Conservation (phyloP, 2,888 invertebrate species). For the Heliothis peltigera region DNA sequence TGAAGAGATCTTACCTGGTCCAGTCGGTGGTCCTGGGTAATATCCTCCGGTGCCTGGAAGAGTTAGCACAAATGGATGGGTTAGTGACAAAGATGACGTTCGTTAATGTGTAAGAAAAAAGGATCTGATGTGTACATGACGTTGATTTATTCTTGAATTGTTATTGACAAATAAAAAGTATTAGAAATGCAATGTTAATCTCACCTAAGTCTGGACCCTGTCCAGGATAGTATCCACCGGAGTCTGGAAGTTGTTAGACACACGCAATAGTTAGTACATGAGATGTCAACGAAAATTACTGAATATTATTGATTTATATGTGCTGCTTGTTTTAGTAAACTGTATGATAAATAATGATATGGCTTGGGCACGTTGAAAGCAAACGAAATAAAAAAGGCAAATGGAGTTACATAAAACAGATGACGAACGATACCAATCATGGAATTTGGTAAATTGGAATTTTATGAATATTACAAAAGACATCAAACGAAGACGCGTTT, state of each 20-base stretch:
- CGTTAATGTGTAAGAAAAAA: conserved; percentile 29
- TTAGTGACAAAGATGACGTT: conserved; percentile 31
- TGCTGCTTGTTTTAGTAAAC: not conserved
- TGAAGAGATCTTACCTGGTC: conserved; percentile 34
- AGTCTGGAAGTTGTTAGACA: conserved; percentile 53
- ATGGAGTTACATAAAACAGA: not conserved
- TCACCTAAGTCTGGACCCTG: conserved; percentile 55
- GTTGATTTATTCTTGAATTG: not conserved
- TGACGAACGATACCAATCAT: not conserved
- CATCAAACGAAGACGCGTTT: not conserved
- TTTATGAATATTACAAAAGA: not conserved
- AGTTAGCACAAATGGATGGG: conserved; percentile 49
- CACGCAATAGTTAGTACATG: conserved; percentile 40
- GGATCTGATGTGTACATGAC: too few species aligned
- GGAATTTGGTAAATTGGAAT: not conserved
- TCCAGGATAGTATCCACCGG: conserved; percentile 57
- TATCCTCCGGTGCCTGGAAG: conserved; percentile 47
- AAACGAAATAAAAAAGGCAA: not conserved
- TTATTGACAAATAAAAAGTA: not conserved
- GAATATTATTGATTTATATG: not conserved
- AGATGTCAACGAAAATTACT: not conserved
- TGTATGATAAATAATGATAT: conserved; percentile 1
- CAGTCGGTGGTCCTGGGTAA: conserved; percentile 57
- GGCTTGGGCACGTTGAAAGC: not conserved
- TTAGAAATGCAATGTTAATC: conserved; percentile 19